Evolutionary conservation across 2,113 vertebrate species (phyloP).

Genomic region (Columba janthina): DNA sequence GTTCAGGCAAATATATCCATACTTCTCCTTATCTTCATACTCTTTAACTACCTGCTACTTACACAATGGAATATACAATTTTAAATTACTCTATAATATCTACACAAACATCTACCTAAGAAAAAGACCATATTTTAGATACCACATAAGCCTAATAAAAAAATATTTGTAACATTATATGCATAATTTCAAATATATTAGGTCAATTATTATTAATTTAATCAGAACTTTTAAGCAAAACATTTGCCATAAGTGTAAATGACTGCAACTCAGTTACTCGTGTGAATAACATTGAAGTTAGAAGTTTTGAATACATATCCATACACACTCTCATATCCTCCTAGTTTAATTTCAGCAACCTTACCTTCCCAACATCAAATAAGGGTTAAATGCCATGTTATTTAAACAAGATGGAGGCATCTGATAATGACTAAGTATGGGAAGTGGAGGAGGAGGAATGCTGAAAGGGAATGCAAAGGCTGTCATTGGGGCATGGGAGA

Average conservation of each 20-base stretch:
- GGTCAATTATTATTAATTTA: not conserved
- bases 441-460: slow-evolving; percentile 32
- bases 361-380: slow-evolving; percentile 62
- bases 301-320: not conserved
- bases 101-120: not conserved
- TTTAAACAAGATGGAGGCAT: slow-evolving; percentile 70
- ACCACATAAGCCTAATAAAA: not conserved
- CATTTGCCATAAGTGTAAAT: not conserved
- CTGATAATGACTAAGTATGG: slow-evolving; percentile 52
- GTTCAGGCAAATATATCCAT: not conserved
- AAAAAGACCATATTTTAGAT: not conserved
- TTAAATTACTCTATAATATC: not conserved
- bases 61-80: not conserved
- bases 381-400: slow-evolving; percentile 52
- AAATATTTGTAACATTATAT: not conserved
- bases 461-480: not conserved
- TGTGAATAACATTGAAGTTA: not conserved
- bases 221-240: not conserved
- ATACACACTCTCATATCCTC: not conserved
- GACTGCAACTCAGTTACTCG: not conserved
- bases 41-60: not conserved
- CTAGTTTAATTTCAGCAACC: slow-evolving; percentile 56
- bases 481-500: not conserved
- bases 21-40: not conserved
- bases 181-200: not conserved